Evolutionary conservation across 2,797 vertebrate genomes (phyloP).

Genomic region (Girardinus metallicus): DNA sequence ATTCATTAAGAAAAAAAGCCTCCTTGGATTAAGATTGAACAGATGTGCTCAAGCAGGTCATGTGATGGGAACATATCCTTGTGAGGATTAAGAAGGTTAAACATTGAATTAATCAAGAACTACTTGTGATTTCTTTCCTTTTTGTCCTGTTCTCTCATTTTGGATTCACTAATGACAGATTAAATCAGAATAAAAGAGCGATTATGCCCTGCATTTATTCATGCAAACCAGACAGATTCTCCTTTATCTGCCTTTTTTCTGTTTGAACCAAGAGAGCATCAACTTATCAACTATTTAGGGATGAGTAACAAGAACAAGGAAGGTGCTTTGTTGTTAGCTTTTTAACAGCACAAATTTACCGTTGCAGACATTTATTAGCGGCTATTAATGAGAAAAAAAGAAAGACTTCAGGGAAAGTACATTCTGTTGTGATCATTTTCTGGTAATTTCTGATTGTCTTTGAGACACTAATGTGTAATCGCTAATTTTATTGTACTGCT

Average conservation of each 20-base stretch:
- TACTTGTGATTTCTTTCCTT: constrained; percentile 11
- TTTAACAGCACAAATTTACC: neutral
- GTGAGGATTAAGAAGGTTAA: constrained; percentile 28
- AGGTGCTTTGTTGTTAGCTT: neutral
- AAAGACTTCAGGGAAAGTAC: neutral
- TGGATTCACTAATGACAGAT: neutral
- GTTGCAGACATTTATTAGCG: neutral
- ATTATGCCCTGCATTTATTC: neutral
- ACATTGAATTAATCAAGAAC: constrained; percentile 38
- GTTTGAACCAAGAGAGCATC: neutral
- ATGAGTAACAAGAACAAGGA: neutral
- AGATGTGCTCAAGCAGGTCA: constrained; percentile 12
- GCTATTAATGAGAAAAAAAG: neutral
- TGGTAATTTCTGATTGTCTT: neutral
- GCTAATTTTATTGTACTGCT: too few species aligned
- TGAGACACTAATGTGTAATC: too few species aligned
- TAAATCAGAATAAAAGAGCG: neutral
- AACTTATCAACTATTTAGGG: neutral
- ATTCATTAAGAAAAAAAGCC: constrained; percentile 12
- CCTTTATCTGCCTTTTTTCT: neutral
- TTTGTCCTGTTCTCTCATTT: neutral
- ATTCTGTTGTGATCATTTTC: neutral
- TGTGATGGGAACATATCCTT: constrained; percentile 8
- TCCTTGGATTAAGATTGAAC: constrained; percentile 11
- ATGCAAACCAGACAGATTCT: neutral